Base-by-base conservation (phyloP, 1,140 invertebrate species). In the Drosophila nasuta region DNA sequence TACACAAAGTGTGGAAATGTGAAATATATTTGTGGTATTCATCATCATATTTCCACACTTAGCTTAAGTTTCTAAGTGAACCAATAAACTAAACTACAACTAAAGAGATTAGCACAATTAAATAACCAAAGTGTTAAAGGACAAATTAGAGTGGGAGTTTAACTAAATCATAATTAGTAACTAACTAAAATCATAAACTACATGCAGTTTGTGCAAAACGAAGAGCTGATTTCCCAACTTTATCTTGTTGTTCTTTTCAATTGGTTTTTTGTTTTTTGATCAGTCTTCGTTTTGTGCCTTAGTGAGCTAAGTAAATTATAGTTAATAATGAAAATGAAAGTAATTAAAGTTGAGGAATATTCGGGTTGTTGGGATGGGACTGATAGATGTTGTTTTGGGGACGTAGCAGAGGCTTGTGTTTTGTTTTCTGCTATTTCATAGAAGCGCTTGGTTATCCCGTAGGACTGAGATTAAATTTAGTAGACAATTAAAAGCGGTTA, bases 401-500 rank as follows among this genome's bases (percentile, higher is more conserved):
- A 68, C 79, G 71, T 78, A 79, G 71, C 68, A 33, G 63, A 70
- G 58, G 49, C 66, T 73, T 64, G 64, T 70, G 51, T 73, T 59
- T 33, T 60, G 41, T 13, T n/a, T n/a, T 43, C 13, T 3, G 4
- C 3, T 13, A 13, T 63, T 43, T 35, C 11, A 63, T 46, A n/a
- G 46, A 85, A 87, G 82, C 79, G 75, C 71, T 73, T 62, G 70
- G 85, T 66, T 67, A 60, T 48, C 49, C 33, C 49, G 33, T n/a
- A 48, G 65, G 67, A 74, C 82, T 72, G 45, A 76, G 64, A 79
- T 79, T 59, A 64, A 48, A 11, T 66, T 75, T 69, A 57, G 63
- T 87, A 87, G 83, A 87, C 83, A 87, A 65, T 87, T 77, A 83
- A 63, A 87, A 87, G 82, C 82, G 83, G 20, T 79, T 66, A 58